Conservation (phyloP, 2,888 invertebrate species). For the Acanthoscelides obtectus region DNA sequence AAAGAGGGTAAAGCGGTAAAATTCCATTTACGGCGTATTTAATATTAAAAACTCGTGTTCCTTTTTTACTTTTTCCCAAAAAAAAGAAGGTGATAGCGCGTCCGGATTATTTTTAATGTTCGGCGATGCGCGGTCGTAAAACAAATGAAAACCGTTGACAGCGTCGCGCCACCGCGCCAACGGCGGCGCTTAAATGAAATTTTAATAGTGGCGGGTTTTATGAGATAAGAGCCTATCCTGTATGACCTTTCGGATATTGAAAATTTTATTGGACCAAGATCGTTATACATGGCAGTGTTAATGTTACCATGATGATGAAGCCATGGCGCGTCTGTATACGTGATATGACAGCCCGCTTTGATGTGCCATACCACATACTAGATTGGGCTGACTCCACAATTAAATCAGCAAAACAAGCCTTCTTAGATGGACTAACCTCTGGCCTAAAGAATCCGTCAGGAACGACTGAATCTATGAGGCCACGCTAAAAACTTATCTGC, state of each 20-base stretch:
- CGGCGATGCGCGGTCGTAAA: background rate
- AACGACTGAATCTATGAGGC: no score
- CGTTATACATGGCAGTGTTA: background rate
- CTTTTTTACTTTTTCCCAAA: background rate
- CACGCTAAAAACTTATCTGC: no score
- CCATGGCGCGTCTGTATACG: background rate
- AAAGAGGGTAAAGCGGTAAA: background rate
- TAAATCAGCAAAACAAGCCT: no score
- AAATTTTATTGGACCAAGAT: background rate
- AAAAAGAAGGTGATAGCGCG: background rate
- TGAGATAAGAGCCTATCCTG: background rate
- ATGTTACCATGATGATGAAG: background rate
- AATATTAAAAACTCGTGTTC: background rate
- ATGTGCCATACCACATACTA: no score
- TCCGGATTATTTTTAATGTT: background rate
- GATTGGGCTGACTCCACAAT: no score
- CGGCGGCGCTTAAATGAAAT: background rate
- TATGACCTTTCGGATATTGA: background rate
- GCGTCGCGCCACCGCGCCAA: background rate
- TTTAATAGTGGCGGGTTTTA: background rate
- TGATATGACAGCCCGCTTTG: no score
- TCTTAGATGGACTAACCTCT: no score
- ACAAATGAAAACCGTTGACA: background rate
- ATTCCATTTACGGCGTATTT: background rate
- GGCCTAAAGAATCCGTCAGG: no score